Conservation (phyloP, 2,113 vertebrate species). For the Fukomys damarensis region DNA sequence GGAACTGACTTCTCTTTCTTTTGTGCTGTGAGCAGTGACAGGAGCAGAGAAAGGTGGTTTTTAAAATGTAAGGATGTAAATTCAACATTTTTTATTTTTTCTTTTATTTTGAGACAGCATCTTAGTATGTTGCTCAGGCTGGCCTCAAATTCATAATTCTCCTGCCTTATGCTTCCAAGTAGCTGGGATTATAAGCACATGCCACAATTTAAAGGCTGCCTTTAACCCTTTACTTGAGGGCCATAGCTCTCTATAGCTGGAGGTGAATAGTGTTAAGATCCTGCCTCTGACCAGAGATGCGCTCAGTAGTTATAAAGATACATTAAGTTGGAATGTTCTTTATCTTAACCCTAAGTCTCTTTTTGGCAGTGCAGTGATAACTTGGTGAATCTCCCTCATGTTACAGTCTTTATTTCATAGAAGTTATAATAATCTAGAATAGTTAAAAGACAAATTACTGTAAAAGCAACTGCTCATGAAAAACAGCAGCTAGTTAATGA, state of each 20-base stretch:
- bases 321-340: not conserved
- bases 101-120: not conserved
- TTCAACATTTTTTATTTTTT: not conserved
- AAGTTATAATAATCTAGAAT: not conserved
- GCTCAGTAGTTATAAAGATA: constrained; percentile 9
- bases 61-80: not conserved
- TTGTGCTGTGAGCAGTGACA: not conserved
- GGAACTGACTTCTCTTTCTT: not conserved
- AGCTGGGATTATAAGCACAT: not conserved
- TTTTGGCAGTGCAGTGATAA: not conserved
- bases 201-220: not conserved
- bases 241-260: not conserved
- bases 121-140: not conserved
- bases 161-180: no score
- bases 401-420: not conserved
- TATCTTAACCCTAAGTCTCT: not conserved
- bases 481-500: not conserved
- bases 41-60: not conserved
- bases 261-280: not conserved
- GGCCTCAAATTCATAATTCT: not conserved
- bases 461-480: not conserved
- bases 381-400: not conserved
- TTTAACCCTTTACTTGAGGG: not conserved
- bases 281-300: not conserved
- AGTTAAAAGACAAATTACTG: constrained; percentile 4